A percentile compares a stretch with the other conserved stretches of the same genome.
Evolutionary conservation across 2,113 vertebrate species (phyloP).

Genomic region (Calonectris borealis): DNA sequence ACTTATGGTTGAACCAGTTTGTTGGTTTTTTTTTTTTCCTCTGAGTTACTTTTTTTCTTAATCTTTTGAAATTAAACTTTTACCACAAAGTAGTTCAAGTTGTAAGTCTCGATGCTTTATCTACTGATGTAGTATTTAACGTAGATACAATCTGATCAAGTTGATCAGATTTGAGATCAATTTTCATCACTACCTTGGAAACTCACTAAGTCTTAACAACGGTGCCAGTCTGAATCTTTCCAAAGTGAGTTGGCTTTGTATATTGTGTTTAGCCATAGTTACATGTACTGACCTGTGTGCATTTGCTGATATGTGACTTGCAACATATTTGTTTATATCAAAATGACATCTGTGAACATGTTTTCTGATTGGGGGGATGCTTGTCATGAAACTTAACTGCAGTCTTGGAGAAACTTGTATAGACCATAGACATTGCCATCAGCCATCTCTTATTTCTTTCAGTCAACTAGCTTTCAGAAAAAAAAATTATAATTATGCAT

Average conservation of each 20-base stretch:
- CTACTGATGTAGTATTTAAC: not conserved
- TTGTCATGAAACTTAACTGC: not conserved
- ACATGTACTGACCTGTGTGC: rapidly evolving
- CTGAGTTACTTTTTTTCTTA: not conserved
- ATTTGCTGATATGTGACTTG: not conserved
- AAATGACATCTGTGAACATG: not conserved
- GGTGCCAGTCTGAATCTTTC: not conserved
- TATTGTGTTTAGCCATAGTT: not conserved
- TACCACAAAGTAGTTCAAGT: not conserved
- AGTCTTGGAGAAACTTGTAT: not conserved
- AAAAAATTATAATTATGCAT: not conserved
- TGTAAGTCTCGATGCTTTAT: not conserved
- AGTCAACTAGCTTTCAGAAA: not conserved
- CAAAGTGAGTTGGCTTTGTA: not conserved
- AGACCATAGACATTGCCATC: not conserved
- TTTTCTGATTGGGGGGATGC: not conserved
- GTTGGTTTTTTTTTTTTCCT: not conserved
- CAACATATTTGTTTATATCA: not conserved
- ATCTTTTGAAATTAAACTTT: not conserved
- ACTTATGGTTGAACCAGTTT: not conserved
- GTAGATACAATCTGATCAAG: not conserved
- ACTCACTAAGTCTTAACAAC: not conserved
- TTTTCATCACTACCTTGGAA: not conserved
- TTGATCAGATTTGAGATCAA: not conserved
- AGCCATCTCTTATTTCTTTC: not conserved